These are phyloP conservation scores for Dascyllus trimaculatus DNA, from an alignment of 2,113 vertebrate species.

Conservation along the genomic window DNA sequence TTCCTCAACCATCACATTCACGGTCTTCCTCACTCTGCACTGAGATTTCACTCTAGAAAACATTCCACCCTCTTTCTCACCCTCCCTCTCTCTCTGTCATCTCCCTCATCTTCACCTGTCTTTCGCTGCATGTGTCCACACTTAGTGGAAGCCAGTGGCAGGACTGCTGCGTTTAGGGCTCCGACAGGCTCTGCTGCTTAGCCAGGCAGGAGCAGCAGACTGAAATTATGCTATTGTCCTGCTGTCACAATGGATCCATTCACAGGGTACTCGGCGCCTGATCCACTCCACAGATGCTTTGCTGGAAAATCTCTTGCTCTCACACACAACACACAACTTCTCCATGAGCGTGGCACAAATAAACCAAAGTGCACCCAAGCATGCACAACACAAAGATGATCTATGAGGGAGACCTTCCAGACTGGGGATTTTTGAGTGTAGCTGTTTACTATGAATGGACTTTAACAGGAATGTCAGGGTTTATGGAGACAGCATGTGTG, in stretches of 20 bases:
- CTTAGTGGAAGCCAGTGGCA: not conserved
- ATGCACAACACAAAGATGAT: too few species aligned
- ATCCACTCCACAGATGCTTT: conserved; percentile 78
- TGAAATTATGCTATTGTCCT: conserved; percentile 81
- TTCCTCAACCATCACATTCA: conserved; percentile 33
- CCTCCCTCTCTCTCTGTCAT: not conserved
- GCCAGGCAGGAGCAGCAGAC: conserved; percentile 61
- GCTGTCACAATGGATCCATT: conserved; percentile 79
- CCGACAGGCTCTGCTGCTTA: conserved; percentile 36
- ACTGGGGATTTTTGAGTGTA: not conserved
- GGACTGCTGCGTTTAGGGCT: conserved; percentile 17
- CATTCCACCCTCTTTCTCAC: not conserved
- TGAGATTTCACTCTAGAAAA: not conserved
- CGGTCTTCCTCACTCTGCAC: not conserved
- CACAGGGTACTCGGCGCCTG: conserved; percentile 60
- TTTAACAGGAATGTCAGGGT: not conserved
- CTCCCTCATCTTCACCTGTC: not conserved
- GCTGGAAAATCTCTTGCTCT: conserved; percentile 64
- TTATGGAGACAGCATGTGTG: conserved; percentile 5
- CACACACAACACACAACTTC: conserved; percentile 32
- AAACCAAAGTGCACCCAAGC: not conserved
- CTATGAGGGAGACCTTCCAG: not conserved
- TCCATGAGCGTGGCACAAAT: conserved; percentile 17
- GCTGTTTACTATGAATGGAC: not conserved
- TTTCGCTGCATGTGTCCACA: not conserved